Evolutionary conservation across 2,797 vertebrate genomes (phyloP), one percentile per base, ranked within the genome.

Genomic region (Saguinus oedipus): DNA sequence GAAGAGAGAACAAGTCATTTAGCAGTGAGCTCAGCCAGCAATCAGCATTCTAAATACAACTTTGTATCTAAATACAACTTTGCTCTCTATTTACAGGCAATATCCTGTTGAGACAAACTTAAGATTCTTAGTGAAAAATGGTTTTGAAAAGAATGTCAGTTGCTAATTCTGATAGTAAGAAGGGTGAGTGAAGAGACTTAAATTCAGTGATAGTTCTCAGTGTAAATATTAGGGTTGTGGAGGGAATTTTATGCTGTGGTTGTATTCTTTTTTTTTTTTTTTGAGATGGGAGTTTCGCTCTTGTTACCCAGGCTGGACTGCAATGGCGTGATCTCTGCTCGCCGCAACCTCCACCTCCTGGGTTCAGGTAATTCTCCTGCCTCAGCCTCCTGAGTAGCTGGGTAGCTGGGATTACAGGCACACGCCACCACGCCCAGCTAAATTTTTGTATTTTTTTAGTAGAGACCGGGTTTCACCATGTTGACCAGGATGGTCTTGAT

Each of bases 101-200:
- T 81, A 90, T n/a, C 22, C 17, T 93, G 68, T n/a, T 78, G 84
- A 93, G 80, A 88, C 33, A 68, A 86, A 88, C n/a, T 70, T 78
- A 46, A 68, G 59, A 82, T 94, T 93, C n/a, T 86, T 92, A 95
- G 75, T 93, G 79, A 93, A 95, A 95, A 94, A 24, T 78, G 30
- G 55, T 93, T 92, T 61, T 82, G 75, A 85, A 79, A 95, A 96
- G 82, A 96, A 88, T 83, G 53, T 94, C 64, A 33, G 30, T 95
- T 97, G 75, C 48, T 36, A 64, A 30, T 94, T 88, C 33, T 94
- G 20, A 84, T 90, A 78, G 46, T 93, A 72, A 88, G 39, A 92
- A 55, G 26, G 57, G 13, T 64, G 81, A 82, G 7, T 93, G 39
- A 81, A 93, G 79, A 91, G 15, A 11, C 78, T 91, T 94, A 88